Conservation (phyloP, 2,113 vertebrate species). For the Nettapus auritus region DNA sequence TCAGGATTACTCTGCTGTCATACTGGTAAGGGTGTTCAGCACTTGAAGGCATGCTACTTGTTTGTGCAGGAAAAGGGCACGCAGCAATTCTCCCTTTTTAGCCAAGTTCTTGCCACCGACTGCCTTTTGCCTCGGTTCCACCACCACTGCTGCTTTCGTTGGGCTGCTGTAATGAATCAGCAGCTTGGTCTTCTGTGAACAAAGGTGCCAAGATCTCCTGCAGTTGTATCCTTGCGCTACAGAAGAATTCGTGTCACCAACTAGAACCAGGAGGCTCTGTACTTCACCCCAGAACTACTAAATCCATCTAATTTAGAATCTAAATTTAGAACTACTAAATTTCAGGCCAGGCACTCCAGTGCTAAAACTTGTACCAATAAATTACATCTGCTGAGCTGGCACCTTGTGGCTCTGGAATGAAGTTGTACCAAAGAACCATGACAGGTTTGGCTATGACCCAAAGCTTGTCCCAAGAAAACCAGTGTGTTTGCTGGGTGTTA, state of each 20-base stretch:
- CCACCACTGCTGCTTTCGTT: not conserved
- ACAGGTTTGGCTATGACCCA: not conserved
- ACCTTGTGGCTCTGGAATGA: not conserved
- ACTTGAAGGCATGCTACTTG: not conserved
- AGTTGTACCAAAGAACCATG: not conserved
- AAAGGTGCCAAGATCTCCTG: not conserved
- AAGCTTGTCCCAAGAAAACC: accelerated
- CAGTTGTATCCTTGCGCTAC: not conserved
- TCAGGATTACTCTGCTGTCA: not conserved
- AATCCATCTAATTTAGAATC: too few species aligned
- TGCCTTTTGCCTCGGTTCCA: not conserved
- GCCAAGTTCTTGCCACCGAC: not conserved
- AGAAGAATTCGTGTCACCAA: not conserved
- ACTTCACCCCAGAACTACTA: accelerated
- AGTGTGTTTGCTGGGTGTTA: accelerated
- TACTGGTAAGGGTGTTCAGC: not conserved
- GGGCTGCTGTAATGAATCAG: not conserved
- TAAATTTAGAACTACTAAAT: too few species aligned
- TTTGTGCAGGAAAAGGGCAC: not conserved
- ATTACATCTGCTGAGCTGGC: not conserved
- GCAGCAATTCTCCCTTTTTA: not conserved
- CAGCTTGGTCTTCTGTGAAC: not conserved
- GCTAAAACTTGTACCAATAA: not conserved
- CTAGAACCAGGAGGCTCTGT: not conserved
- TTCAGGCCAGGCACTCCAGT: not conserved